phyloP scores from a whole-genome alignment of 2,113 vertebrate genomes.

The Sclerurus mexicanus region DNA sequence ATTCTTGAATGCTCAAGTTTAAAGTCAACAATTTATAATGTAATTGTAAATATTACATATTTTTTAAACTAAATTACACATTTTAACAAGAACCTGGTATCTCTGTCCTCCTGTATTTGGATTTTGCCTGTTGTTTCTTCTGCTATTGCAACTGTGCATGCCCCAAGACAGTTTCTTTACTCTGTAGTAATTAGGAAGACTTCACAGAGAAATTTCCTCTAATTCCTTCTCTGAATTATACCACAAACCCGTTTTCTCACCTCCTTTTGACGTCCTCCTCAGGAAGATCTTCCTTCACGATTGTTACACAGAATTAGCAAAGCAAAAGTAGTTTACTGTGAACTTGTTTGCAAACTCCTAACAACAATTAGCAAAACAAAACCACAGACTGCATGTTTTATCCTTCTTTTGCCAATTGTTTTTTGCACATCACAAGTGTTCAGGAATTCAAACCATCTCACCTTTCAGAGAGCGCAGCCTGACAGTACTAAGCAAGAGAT shows the following conservation, averaged over 20 bases:
- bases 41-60: background rate
- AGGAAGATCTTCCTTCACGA: background rate
- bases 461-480: background rate
- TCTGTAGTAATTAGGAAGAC: background rate
- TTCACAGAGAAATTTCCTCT: background rate
- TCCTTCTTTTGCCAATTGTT: background rate
- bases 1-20: background rate
- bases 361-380: background rate
- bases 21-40: background rate
- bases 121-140: background rate
- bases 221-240: background rate
- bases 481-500: background rate
- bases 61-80: background rate
- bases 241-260: background rate
- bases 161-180: background rate
- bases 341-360: background rate
- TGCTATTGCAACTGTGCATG: background rate
- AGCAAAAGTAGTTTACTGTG: background rate
- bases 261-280: background rate
- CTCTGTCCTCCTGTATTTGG: background rate
- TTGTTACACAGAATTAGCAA: background rate
- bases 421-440: background rate
- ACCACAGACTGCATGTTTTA: background rate
- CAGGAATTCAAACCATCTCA: background rate
- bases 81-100: background rate